phyloP scores from a whole-genome alignment of 2,888 invertebrate genomes.

The Torymus auratus region DNA sequence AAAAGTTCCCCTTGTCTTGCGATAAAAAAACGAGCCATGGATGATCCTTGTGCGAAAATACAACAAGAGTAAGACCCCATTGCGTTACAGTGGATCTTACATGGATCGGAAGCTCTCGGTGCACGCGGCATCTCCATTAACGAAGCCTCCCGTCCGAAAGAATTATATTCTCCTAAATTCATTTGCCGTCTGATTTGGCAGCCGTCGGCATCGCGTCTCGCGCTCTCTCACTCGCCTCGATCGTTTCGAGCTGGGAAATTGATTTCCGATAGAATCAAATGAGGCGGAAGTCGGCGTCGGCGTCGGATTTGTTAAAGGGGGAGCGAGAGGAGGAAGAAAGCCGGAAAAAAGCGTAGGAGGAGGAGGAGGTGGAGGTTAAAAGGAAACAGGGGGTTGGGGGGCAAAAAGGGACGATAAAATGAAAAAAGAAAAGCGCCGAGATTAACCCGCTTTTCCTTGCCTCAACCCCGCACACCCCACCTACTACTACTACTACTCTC shows the following conservation, averaged over 20 bases:
- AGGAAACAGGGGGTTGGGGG: neutral
- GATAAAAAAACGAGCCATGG: no score
- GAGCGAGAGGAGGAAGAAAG: neutral
- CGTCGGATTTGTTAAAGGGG: slow-evolving; percentile 37
- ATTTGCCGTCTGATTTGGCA: slow-evolving; percentile 50
- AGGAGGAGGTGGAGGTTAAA: no score
- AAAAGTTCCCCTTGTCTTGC: no score
- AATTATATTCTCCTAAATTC: slow-evolving; percentile 53
- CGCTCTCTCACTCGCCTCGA: neutral
- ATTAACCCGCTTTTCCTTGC: slow-evolving; percentile 38
- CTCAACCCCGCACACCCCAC: neutral
- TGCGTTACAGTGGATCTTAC: no score
- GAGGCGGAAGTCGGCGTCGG: slow-evolving; percentile 36
- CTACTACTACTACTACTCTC: no score
- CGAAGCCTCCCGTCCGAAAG: slow-evolving; percentile 21
- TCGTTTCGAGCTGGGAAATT: slow-evolving; percentile 50
- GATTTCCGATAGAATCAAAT: slow-evolving; percentile 56
- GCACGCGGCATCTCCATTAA: neutral
- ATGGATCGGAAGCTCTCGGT: no score
- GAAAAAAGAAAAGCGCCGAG: slow-evolving; percentile 19
- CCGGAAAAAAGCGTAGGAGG: no score
- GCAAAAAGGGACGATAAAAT: slow-evolving; percentile 3
- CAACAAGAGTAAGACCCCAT: no score
- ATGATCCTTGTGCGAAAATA: no score
- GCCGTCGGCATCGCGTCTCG: neutral